phyloP scores from a whole-genome alignment of 1,140 invertebrate genomes.

The Harpegnathos saltator region DNA sequence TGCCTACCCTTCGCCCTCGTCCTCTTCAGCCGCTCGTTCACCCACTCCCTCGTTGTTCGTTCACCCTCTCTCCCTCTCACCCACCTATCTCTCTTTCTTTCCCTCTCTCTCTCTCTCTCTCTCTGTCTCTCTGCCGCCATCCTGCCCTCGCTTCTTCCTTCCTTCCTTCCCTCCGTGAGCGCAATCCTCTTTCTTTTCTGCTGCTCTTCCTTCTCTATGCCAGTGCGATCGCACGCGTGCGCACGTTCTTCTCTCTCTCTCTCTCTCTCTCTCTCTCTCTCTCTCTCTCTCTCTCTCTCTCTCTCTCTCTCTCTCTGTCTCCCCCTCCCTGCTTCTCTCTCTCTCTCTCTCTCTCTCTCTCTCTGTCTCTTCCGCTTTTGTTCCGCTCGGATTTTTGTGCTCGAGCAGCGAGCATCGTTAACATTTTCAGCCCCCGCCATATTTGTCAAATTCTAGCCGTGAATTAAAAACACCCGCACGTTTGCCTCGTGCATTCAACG shows the following conservation, averaged over 20 bases:
- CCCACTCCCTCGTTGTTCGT: conserved; percentile 52
- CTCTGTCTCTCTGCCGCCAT: conserved; percentile 11
- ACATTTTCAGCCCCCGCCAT: conserved; percentile 9
- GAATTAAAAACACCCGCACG: not conserved
- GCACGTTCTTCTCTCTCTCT: conserved; percentile 5
- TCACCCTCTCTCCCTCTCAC: conserved; percentile 33
- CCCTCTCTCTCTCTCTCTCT: conserved; percentile 22
- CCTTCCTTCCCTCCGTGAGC: not conserved
- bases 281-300: too few relatives aligned
- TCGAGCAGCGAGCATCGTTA: conserved; percentile 18
- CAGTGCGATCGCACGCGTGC: not conserved
- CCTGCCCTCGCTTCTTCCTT: not conserved
- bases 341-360: too few relatives aligned
- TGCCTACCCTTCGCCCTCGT: conserved; percentile 60
- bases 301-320: too few relatives aligned
- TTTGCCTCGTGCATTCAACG: not conserved
- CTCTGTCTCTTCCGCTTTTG: conserved; percentile 48
- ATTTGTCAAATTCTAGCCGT: conserved; percentile 38
- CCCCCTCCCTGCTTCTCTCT: too few relatives aligned
- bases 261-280: too few relatives aligned
- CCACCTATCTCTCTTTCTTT: conserved; percentile 27
- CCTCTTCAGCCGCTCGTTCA: conserved; percentile 48
- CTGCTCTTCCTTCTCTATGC: conserved; percentile 9
- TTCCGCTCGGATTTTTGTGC: conserved; percentile 29
- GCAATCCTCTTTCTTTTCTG: conserved; percentile 53